Base-by-base conservation (phyloP, 2,888 invertebrate genomes). In the Morinoia aosen region DNA sequence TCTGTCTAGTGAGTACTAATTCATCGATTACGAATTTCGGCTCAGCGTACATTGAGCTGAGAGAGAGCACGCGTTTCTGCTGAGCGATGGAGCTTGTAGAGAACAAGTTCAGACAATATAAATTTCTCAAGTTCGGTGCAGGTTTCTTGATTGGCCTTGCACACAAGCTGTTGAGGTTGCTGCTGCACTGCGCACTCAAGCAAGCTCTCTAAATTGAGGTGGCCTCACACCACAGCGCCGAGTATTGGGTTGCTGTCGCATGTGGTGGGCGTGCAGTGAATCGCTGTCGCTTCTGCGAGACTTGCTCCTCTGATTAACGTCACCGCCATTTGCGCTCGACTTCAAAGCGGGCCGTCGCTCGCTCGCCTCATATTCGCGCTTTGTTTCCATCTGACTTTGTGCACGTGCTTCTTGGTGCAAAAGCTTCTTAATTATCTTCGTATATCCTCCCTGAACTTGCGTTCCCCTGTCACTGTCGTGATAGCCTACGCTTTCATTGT, bases 281-380 rank as follows among this genome's bases (percentile, higher is more conserved):
- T 76, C 76, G 76, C 76, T 76, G 76, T 76, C 76, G 76, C 76
- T 76, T 76, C 76, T 76, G 76, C 76, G 90, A 90, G 90, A 14
- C 76, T 39, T 39, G 90, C 40, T 90, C 90, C 40, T 48, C 90
- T 90, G 90, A 90, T 90, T 90, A 90, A 90, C 90, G 90, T 48
- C 40, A 39, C 48, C 39, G 90, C 90, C 90, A 90, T 90, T 48
- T 90, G 48, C 90, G 48, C 90, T 90, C 90, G 90, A 48, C 90
- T 40, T 90, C 90, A 90, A 90, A 90, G 90, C 39, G 90, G 39
- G 4, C 39, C 90, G 40, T 76, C 33, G 76, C 76, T 19, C 25
- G 33, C 76, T 90, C 90, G 40, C 90, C 90, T 90, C 48, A 90
- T 19, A 90, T 90, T 39, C 90, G 48, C 90, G 39, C 90, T 48